Percentiles rank a stretch among this genome's conserved stretches.
Conservation (phyloP, 1,140 invertebrate genomes). For the Trypoxylus dichotomus region DNA sequence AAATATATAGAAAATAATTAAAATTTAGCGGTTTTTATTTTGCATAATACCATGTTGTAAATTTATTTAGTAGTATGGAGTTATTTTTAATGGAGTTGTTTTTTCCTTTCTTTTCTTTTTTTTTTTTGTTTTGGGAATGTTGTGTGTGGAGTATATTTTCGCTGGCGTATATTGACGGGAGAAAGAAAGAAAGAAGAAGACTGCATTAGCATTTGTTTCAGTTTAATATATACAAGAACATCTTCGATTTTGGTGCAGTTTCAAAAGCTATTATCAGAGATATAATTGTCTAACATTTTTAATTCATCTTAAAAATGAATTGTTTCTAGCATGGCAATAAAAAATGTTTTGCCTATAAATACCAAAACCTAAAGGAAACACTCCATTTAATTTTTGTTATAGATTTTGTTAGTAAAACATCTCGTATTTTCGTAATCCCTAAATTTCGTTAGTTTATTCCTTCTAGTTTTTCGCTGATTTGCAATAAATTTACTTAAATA, state of each 20-base stretch:
- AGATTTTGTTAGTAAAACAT: background rate
- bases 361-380: background rate
- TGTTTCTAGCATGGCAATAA: too few species aligned
- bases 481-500: background rate
- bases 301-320: too few species aligned
- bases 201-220: conserved; percentile 1
- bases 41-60: conserved; percentile 1
- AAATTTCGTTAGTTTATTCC: background rate
- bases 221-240: background rate
- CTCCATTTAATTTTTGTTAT: background rate
- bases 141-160: conserved; percentile 30
- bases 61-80: conserved; percentile 7
- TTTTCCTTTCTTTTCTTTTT: conserved; percentile 5
- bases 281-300: background rate
- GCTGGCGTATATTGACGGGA: background rate
- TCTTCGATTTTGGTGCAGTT: too few species aligned
- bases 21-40: conserved; percentile 3
- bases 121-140: conserved; percentile 19
- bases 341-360: too few species aligned
- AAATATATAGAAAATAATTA: conserved; percentile 7
- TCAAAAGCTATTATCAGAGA: background rate
- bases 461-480: background rate
- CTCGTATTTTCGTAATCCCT: too few species aligned
- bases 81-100: conserved; percentile 17
- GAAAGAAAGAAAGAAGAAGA: background rate